Evolutionary conservation across 2,113 vertebrate species (phyloP).

Genomic region (Plectropomus leopardus): DNA sequence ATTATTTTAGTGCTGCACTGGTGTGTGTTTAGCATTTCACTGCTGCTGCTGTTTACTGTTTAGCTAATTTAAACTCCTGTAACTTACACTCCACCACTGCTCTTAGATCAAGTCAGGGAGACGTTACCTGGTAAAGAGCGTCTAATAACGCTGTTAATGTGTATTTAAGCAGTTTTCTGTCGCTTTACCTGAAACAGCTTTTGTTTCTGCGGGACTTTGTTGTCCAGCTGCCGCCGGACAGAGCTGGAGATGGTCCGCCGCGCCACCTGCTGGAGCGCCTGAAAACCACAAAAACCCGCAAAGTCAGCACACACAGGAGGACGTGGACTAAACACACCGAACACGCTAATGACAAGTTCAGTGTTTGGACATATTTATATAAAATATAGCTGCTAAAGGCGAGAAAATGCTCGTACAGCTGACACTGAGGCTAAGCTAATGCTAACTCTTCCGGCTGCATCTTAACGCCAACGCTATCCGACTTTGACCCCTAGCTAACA

Average conservation of each 20-base stretch:
- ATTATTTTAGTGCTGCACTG: too few species aligned
- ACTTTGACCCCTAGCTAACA: constrained; percentile 51
- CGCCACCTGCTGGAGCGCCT: constrained; percentile 88
- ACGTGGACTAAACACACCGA: background rate
- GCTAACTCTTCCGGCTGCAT: constrained; percentile 21
- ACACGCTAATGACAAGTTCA: fast-evolving
- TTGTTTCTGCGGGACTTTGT: constrained; percentile 89
- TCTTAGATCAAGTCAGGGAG: background rate
- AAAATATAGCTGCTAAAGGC: fast-evolving
- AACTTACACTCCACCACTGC: too few species aligned
- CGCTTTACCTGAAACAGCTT: constrained; percentile 92
- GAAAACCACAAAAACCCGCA: background rate
- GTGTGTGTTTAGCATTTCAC: too few species aligned
- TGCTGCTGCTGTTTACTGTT: too few species aligned
- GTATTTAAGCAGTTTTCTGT: fast-evolving
- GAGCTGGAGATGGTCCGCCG: constrained; percentile 87
- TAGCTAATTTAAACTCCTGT: too few species aligned
- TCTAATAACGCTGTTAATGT: background rate
- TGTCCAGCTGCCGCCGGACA: constrained; percentile 85
- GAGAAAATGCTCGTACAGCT: fast-evolving
- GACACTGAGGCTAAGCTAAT: constrained; percentile 18
- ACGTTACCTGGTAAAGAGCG: background rate
- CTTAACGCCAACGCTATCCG: background rate
- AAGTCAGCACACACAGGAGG: background rate
- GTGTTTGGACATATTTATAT: fast-evolving